Base-by-base conservation (phyloP, 2,888 invertebrate species). In the Smittia sp. region DNA sequence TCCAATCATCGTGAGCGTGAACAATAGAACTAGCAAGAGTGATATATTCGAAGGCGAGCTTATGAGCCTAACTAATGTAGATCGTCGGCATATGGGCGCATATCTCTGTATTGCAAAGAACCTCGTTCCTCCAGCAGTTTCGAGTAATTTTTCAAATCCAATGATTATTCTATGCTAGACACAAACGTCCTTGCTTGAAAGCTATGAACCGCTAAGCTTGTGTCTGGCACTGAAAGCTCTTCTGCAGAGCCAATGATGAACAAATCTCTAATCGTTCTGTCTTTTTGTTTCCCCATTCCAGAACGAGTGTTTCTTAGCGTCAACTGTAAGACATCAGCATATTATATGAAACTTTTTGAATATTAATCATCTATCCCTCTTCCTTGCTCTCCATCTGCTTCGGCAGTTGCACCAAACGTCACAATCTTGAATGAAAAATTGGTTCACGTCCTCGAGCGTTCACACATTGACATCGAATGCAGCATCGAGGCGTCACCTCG, bases 31-130 rank as follows among this genome's bases (percentile, higher is more conserved):
- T 25, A 41, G 15, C 9, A 62, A 62, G 20, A 63, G 86, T 78
- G 86, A 87, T 79, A 87, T 86, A 80, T 85, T 84, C 79, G 85
- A 85, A 79, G 90, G 90, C 1, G 87, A 88, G 76, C 85, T 85
- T 74, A 81, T 90, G 76, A 86, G 88, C 78, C 85, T 90, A 76
- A 85, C 86, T 75, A 87, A 86, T 78, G 87, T 90, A 75, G 87
- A 88, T 77, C 83, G 90, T 18, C 85, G 86, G 75, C 90, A 91
- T 81, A 90, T 90, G 86, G 90, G 90, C 20, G 87, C 89, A 32
- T 91, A 90, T 80, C 85, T 90, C 77, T 91, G 91, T 83, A 89
- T 90, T 77, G 90, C 91, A 1, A 86, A 85, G 76, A 91, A 91
- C 79, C 89, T 89, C 76, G 90, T 91, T 41, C 89, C 89, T 0